These are phyloP conservation scores for Epiblema foenella DNA, from an alignment of 2,888 invertebrate species.

Conservation along the genomic window DNA sequence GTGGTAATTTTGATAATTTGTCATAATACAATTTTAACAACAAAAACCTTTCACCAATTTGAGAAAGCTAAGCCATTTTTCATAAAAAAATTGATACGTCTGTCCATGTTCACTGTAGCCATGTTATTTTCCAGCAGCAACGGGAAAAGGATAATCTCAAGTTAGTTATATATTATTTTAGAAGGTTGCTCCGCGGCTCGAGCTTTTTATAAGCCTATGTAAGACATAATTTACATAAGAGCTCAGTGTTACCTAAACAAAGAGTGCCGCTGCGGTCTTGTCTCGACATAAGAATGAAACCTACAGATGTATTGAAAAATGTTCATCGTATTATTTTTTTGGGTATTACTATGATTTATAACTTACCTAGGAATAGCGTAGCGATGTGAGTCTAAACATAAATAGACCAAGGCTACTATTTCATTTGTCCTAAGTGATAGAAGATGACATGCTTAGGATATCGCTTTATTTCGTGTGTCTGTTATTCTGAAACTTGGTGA, in stretches of 20 bases:
- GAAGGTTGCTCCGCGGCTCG: slow-evolving; percentile 15
- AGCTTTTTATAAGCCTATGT: slow-evolving; percentile 25
- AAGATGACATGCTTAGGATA: too few species aligned
- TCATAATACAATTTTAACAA: not conserved
- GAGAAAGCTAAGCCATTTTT: not conserved
- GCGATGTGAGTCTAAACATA: too few species aligned
- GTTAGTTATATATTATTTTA: slow-evolving; percentile 28
- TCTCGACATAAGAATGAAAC: not conserved
- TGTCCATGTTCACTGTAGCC: not conserved
- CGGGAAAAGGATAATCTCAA: slow-evolving; percentile 21
- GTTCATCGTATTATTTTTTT: not conserved
- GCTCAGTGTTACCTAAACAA: slow-evolving; percentile 21
- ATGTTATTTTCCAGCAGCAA: slow-evolving; percentile 12
- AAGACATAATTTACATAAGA: slow-evolving; percentile 26
- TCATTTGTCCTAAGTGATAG: too few species aligned
- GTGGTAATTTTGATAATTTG: not conserved
- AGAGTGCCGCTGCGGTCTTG: not conserved
- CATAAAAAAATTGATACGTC: not conserved
- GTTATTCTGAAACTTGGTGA: too few species aligned
- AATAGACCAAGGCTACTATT: too few species aligned
- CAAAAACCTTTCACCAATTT: not conserved
- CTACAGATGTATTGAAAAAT: not conserved
- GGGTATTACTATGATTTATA: not conserved
- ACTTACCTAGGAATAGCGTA: too few species aligned
- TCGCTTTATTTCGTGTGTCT: too few species aligned